Evolutionary conservation across 2,888 invertebrate genomes (phyloP).

Genomic region (Drosophila merina): DNA sequence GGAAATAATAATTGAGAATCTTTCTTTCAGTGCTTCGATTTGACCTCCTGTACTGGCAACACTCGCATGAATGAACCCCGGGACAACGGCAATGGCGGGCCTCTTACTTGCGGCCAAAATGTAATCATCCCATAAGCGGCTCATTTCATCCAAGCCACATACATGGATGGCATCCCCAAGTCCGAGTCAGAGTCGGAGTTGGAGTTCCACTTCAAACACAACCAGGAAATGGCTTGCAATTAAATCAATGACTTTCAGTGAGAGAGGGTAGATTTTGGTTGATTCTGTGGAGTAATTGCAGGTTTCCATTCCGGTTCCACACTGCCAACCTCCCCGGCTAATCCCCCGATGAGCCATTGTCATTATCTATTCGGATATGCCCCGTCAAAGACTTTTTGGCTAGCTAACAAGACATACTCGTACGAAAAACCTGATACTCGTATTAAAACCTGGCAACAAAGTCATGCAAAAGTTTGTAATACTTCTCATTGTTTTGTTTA

Average conservation of each 20-base stretch:
- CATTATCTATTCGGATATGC: conserved; percentile 58
- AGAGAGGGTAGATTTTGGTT: conserved; percentile 25
- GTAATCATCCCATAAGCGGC: conserved; percentile 72
- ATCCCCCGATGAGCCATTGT: conserved; percentile 55
- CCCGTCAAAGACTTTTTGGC: conserved; percentile 1
- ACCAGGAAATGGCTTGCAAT: conserved; percentile 84
- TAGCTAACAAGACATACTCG: conserved; percentile 22
- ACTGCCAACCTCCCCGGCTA: background rate
- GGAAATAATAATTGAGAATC: background rate
- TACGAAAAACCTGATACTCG: conserved; percentile 2
- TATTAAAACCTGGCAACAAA: conserved; percentile 10
- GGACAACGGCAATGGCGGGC: conserved; percentile 51
- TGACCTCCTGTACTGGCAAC: conserved; percentile 21
- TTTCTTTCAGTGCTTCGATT: background rate
- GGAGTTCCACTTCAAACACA: conserved; percentile 68
- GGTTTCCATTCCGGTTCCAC: conserved; percentile 51
- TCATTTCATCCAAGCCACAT: conserved; percentile 65
- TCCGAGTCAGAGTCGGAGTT: conserved; percentile 28
- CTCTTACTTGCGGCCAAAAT: conserved; percentile 66
- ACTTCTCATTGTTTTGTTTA: conserved; percentile 38
- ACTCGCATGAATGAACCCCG: conserved; percentile 52
- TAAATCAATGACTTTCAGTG: conserved; percentile 80
- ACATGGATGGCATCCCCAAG: conserved; percentile 10
- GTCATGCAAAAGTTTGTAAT: conserved; percentile 42
- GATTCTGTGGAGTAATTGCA: conserved; percentile 57